A percentile compares a stretch with the other conserved stretches of the same genome.
phyloP scores from a whole-genome alignment of 2,888 invertebrate genomes.

The Cotesia congregata region DNA sequence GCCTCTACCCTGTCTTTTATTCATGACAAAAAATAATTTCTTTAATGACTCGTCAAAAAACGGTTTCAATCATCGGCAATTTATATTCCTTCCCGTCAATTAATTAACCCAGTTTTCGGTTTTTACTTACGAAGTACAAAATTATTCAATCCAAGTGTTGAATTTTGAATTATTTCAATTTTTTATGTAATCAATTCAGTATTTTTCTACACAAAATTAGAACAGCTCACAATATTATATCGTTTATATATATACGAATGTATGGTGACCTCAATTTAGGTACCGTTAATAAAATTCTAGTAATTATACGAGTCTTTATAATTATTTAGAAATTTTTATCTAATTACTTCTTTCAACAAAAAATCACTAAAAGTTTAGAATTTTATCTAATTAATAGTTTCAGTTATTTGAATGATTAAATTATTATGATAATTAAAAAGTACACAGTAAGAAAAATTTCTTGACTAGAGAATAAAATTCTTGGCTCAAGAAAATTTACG shows the following conservation, averaged over 20 bases:
- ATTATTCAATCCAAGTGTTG: no score
- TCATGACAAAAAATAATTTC: slow-evolving; percentile 1
- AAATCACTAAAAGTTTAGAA: background rate
- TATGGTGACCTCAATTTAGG: background rate
- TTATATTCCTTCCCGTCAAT: background rate
- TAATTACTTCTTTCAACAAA: background rate
- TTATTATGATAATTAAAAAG: no score
- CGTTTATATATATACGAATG: background rate
- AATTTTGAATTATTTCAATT: no score
- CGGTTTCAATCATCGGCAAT: background rate
- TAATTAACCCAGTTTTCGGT: background rate
- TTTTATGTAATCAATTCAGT: no score
- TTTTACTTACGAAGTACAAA: no score
- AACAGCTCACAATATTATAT: no score
- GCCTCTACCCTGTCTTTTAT: slow-evolving; percentile 25
- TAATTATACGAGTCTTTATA: background rate
- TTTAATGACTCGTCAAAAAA: slow-evolving; percentile 16
- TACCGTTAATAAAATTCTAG: background rate
- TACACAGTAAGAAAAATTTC: no score
- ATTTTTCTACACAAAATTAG: no score
- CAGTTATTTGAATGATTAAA: no score
- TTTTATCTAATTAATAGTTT: background rate
- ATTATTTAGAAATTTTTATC: background rate
- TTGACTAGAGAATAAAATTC: no score
- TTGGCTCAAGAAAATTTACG: no score